Evolutionary conservation across 1,140 invertebrate genomes (phyloP).

Genomic region (Chymomyza costata): DNA sequence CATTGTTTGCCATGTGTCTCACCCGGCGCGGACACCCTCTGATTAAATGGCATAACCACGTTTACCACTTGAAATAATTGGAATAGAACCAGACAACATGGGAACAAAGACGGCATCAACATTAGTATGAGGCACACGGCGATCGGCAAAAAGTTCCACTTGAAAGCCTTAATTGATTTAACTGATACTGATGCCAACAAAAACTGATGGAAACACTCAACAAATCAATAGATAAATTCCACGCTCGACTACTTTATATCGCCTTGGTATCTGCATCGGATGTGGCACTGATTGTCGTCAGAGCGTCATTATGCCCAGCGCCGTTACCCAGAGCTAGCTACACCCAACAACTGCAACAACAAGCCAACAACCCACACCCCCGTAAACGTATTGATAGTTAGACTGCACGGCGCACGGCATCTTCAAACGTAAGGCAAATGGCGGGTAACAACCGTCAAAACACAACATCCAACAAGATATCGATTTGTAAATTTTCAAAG

Average conservation of each 20-base stretch:
- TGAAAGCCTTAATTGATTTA: slow-evolving; percentile 73
- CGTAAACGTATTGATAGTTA: neutral
- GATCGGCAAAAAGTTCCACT: slow-evolving; percentile 64
- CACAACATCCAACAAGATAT: slow-evolving; percentile 32
- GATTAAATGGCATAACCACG: slow-evolving; percentile 73
- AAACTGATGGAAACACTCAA: slow-evolving; percentile 26
- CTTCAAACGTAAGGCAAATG: slow-evolving; percentile 26
- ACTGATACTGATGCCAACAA: slow-evolving; percentile 51
- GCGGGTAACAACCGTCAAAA: slow-evolving; percentile 9
- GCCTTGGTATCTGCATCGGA: slow-evolving; percentile 48
- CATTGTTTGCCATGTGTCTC: slow-evolving; percentile 45
- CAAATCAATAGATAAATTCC: slow-evolving; percentile 69
- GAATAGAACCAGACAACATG: slow-evolving; percentile 38
- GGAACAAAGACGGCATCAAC: neutral
- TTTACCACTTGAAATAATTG: slow-evolving; percentile 67
- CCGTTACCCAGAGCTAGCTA: too few species aligned
- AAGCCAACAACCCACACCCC: slow-evolving; percentile 1
- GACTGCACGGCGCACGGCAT: slow-evolving; percentile 30
- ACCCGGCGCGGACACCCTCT: too few species aligned
- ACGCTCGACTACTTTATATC: slow-evolving; percentile 29
- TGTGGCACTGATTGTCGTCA: slow-evolving; percentile 52
- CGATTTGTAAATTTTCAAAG: slow-evolving; percentile 41
- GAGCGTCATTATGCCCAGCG: slow-evolving; percentile 41
- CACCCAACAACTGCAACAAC: neutral
- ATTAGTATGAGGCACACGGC: slow-evolving; percentile 12